Base-by-base conservation (phyloP, 2,888 invertebrate genomes). In the Orgyia antiqua region DNA sequence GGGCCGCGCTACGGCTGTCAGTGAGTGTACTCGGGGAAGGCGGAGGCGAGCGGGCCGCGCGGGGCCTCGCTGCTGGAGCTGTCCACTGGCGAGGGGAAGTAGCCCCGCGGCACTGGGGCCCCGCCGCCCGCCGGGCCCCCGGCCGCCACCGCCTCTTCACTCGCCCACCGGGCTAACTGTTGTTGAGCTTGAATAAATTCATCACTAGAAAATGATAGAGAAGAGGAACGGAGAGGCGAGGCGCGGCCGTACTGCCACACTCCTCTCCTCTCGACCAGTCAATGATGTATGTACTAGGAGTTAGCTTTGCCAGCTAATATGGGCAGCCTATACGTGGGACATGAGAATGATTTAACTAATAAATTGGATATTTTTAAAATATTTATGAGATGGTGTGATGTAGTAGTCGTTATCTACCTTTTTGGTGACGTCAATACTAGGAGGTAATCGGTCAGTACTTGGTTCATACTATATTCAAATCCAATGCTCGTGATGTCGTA, bases 101-200 rank as follows among this genome's bases (percentile, higher is more conserved):
- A 72, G 46, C 82, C 83, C 76, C 86, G 79, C 53, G 40, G 45
- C 10, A 39, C 43, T n/a, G 5, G 11, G 29, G 36, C 38, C 37
- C 34, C 47, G 51, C 56, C 54, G 48, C 62, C 70, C 67, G 70
- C 24, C n/a, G n/a, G 9, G 8, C 20, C 20, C 2, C 20, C 20
- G 4, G 20, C 20, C 82, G 88, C 88, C 82, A 90, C 89, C 79
- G 88, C 88, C 87, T 94, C 94, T 89, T 94, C 94, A 93, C 94
- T 95, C 90, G 94, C 94, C 94, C 94, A 94, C 91, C 93, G 94
- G 92, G 93, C 94, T 93, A 94, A 91, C 91, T 93, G 94, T 93
- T 93, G 94, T 93, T 94, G 95, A 94, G 95, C 94, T 94, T 95
- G 94, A 94, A 94, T 94, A 94, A 94, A 95, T 92, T 94, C 94